A percentile compares a stretch with the other conserved stretches of the same genome.
Evolutionary conservation across 1,140 invertebrate species (phyloP).

Genomic region (Gryon sp.): DNA sequence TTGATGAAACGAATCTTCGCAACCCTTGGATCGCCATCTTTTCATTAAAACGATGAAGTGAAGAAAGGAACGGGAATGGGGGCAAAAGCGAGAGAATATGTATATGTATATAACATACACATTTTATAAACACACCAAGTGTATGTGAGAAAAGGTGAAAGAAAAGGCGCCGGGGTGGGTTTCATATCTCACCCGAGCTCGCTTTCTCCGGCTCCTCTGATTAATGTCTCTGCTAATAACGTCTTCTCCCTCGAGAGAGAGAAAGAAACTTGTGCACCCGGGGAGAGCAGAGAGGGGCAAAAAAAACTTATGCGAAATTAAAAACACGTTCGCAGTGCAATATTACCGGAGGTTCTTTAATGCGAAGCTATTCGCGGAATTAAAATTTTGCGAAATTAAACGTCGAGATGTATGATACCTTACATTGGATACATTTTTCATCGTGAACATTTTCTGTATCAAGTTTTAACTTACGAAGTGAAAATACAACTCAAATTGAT

Average conservation of each 20-base stretch:
- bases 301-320: conserved; percentile 79
- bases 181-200: conserved; percentile 74
- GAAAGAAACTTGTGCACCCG: too few species aligned
- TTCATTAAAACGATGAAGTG: conserved; percentile 75
- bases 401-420: conserved; percentile 22
- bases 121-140: conserved; percentile 31
- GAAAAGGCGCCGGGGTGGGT: too few species aligned
- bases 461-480: too few species aligned
- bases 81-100: conserved; percentile 33
- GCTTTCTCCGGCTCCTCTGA: conserved; percentile 66
- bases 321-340: conserved; percentile 72
- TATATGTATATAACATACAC: conserved; percentile 21
- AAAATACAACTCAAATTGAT: too few species aligned
- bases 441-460: too few species aligned
- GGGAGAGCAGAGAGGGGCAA: conserved; percentile 43
- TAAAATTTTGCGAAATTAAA: conserved; percentile 56
- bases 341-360: conserved; percentile 38
- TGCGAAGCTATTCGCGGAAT: conserved; percentile 49
- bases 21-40: conserved; percentile 73
- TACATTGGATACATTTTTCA: conserved; percentile 45
- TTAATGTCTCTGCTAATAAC: conserved; percentile 79
- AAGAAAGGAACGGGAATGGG: conserved; percentile 2
- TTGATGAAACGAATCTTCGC: conserved; percentile 71
- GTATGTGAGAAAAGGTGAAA: too few species aligned
- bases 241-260: conserved; percentile 74